These are phyloP conservation scores for Polia nebulosa DNA, from an alignment of 2,888 invertebrate species.

Conservation along the genomic window DNA sequence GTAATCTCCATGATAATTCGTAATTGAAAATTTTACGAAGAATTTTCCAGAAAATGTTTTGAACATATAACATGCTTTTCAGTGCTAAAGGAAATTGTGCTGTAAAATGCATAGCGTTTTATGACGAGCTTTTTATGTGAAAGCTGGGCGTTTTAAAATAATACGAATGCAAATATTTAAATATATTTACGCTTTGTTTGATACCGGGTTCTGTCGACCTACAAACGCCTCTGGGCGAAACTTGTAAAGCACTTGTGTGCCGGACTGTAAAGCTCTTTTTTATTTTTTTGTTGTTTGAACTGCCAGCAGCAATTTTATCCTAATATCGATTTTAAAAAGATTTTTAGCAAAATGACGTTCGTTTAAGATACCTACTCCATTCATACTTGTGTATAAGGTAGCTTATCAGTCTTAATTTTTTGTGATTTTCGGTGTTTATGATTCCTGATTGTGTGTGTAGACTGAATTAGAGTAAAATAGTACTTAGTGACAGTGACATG, in stretches of 20 bases:
- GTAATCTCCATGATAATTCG: constrained; percentile 57
- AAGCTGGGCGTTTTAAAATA: constrained; percentile 44
- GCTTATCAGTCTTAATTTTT: not conserved
- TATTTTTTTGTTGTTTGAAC: not conserved
- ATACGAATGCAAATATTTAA: constrained; percentile 48
- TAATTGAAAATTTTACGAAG: constrained; percentile 50
- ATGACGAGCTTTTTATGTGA: constrained; percentile 27
- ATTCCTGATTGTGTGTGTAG: too few species aligned
- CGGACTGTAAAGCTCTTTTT: constrained; percentile 31
- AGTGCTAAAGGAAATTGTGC: constrained; percentile 13
- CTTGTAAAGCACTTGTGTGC: constrained; percentile 39
- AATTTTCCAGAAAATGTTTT: constrained; percentile 14
- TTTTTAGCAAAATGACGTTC: not conserved
- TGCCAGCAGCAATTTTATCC: constrained; percentile 9
- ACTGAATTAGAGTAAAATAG: not conserved
- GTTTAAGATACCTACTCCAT: too few species aligned
- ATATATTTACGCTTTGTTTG: constrained; percentile 52
- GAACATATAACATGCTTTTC: constrained; percentile 13
- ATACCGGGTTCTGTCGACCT: constrained; percentile 33
- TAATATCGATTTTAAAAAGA: constrained; percentile 5
- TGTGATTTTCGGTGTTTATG: not conserved
- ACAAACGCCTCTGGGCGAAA: constrained; percentile 33
- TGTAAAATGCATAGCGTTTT: constrained; percentile 41
- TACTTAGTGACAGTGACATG: not conserved
- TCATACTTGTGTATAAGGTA: not conserved